These are phyloP conservation scores for Onychomys torridus DNA, from an alignment of 2,797 vertebrate genomes.

Conservation along the genomic window DNA sequence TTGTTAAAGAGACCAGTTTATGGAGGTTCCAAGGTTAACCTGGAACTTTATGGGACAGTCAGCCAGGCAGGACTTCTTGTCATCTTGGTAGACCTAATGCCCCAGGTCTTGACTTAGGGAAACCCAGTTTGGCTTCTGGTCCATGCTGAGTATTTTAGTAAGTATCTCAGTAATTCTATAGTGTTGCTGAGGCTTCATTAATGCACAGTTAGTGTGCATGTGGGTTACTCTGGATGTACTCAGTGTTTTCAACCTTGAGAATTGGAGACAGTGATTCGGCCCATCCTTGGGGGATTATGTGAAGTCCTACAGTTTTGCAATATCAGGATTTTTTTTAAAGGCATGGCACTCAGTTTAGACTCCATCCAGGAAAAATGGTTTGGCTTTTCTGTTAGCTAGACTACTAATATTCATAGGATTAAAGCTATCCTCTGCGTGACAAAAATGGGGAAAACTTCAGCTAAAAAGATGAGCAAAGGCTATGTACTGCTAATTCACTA, in stretches of 20 bases:
- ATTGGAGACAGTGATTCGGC: not conserved
- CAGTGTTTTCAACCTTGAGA: not conserved
- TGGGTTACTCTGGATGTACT: not conserved
- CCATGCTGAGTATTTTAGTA: not conserved
- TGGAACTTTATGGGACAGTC: not conserved
- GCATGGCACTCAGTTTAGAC: not conserved
- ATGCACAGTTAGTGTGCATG: not conserved
- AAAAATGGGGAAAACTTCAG: not conserved
- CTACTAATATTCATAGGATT: not conserved
- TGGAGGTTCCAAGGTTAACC: not conserved
- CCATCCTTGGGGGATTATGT: not conserved
- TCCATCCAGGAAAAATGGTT: not conserved
- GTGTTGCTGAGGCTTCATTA: not conserved
- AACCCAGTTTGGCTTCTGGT: not conserved
- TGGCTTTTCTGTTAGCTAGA: not conserved
- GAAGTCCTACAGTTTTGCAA: not conserved
- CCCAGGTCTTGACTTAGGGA: not conserved
- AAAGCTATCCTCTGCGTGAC: not conserved
- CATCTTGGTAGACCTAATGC: not conserved
- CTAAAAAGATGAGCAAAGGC: not conserved
- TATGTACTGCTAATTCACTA: not conserved
- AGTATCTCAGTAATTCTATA: not conserved
- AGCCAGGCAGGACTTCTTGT: not conserved
- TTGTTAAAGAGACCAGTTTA: not conserved
- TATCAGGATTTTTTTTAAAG: not conserved